These are phyloP conservation scores for Mola mola DNA, from an alignment of 2,113 vertebrate genomes.

Conservation along the genomic window DNA sequence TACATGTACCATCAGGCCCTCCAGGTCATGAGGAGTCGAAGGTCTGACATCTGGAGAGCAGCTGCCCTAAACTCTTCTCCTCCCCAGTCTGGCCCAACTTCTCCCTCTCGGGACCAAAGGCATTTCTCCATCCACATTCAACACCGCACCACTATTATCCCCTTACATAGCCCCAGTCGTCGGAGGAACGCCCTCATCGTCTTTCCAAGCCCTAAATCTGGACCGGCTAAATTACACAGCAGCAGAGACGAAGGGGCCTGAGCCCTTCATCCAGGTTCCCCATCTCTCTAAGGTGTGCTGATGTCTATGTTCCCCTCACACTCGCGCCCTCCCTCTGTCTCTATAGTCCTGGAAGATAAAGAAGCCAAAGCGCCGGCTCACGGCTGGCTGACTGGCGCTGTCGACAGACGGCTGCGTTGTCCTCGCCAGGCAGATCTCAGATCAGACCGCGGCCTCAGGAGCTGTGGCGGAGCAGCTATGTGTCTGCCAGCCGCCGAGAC, in stretches of 20 bases:
- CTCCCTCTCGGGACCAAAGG: slow-evolving; percentile 64
- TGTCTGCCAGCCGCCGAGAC: slow-evolving; percentile 40
- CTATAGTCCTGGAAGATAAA: slow-evolving; percentile 43
- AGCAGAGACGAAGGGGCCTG: slow-evolving; percentile 42
- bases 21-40: slow-evolving; percentile 31
- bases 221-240: slow-evolving; percentile 73
- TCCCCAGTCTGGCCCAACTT: slow-evolving; percentile 45
- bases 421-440: slow-evolving; percentile 56
- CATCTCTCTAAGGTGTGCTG: slow-evolving; percentile 24
- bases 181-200: slow-evolving; percentile 58
- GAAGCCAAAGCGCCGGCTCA: slow-evolving; percentile 39
- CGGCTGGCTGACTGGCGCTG: slow-evolving; percentile 35
- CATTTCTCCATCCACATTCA: slow-evolving; percentile 63
- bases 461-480: slow-evolving; percentile 33
- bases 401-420: slow-evolving; percentile 42
- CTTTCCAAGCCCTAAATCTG: slow-evolving; percentile 73
- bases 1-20: slow-evolving; percentile 6
- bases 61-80: slow-evolving; percentile 63
- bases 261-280: slow-evolving; percentile 31
- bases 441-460: slow-evolving; percentile 49
- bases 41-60: slow-evolving; percentile 75
- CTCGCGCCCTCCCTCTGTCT: slow-evolving; percentile 19
- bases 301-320: slow-evolving; percentile 29
- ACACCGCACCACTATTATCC: slow-evolving; percentile 63
- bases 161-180: slow-evolving; percentile 61